Base-by-base conservation (phyloP, 2,113 vertebrate genomes). In the Struthidea cinerea region DNA sequence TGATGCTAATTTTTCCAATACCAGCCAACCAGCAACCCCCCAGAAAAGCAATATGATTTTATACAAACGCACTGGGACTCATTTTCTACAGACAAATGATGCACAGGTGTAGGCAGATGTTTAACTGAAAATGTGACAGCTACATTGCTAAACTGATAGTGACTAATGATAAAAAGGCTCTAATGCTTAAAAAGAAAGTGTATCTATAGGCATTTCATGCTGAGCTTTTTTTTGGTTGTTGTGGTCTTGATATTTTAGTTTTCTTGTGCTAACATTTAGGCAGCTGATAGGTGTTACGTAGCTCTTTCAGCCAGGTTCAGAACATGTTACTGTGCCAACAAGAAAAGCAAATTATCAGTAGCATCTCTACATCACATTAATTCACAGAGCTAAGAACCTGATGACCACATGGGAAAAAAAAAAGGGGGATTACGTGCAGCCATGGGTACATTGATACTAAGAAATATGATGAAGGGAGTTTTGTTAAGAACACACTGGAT, bases 21-120 rank as follows among this genome's bases (percentile, higher is more conserved):
- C 3, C 41, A 73, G 19, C 13, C 27, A 84, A 37, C 7, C 21
- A 56, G 52, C 24, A 59, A 22, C 4, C 3, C 16, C 18, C 47
- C 64, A 21, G 39, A 68, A 69, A 23, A 35, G 33, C 56, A 57
- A 35, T 24, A 57, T 50, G 41, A 46, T 87, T 59, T 82, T 35
- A 4, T 32, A 67, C 59, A 57, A 65, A 78, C 0, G 0, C 16
- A 9, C 3, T 13, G 16, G 47, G 15, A 41, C 22, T 42, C 4
- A 8, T 59, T 70, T 78, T 65, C 56, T n/a, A 20, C 1, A 49
- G 37, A 30, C 13, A 75, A 44, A 30, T 3, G 32, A 41, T 50
- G 35, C 39, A 67, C 47, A 65, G 64, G 22, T 77, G 61, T 2
- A 74, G 44, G 23, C 9, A 77, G 57, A 65, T 42, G 33, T 76